phyloP scores from a whole-genome alignment of 2,113 vertebrate genomes.

The Porphyrio hochstetteri region DNA sequence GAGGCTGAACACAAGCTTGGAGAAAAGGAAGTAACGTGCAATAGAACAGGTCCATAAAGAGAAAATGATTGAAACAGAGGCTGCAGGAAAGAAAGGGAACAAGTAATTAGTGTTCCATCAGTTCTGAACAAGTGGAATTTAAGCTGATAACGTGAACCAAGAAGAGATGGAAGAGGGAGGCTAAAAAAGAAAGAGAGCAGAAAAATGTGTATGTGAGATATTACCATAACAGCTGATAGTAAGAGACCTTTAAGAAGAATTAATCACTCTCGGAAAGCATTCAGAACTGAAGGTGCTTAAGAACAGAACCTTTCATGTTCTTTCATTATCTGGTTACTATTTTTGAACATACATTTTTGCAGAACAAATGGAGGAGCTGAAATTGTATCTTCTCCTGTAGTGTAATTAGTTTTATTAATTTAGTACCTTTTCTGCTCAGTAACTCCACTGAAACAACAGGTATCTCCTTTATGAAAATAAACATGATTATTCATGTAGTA shows the following conservation, averaged over 20 bases:
- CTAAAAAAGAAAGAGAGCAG: neutral
- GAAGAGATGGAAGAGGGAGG: neutral
- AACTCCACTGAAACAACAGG: neutral
- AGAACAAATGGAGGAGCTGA: neutral
- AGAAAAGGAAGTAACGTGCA: neutral
- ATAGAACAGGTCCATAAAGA: neutral
- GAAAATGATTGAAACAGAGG: neutral
- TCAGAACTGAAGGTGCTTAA: neutral
- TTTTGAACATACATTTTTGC: neutral
- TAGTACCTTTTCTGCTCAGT: neutral
- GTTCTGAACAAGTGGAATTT: neutral
- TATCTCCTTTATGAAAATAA: neutral
- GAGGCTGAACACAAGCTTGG: neutral
- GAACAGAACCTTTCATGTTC: neutral
- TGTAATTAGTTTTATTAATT: slow-evolving; percentile 2
- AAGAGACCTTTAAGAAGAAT: neutral
- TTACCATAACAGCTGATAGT: neutral
- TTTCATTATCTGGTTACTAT: neutral
- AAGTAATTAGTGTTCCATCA: neutral
- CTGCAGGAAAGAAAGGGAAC: neutral
- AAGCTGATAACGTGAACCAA: neutral
- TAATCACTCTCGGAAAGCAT: neutral
- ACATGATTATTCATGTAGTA: neutral
- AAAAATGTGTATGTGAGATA: neutral
- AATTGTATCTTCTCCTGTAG: neutral